A percentile compares a stretch with the other conserved stretches of the same genome.
phyloP scores from a whole-genome alignment of 2,113 vertebrate genomes.

The Narcine bancroftii region DNA sequence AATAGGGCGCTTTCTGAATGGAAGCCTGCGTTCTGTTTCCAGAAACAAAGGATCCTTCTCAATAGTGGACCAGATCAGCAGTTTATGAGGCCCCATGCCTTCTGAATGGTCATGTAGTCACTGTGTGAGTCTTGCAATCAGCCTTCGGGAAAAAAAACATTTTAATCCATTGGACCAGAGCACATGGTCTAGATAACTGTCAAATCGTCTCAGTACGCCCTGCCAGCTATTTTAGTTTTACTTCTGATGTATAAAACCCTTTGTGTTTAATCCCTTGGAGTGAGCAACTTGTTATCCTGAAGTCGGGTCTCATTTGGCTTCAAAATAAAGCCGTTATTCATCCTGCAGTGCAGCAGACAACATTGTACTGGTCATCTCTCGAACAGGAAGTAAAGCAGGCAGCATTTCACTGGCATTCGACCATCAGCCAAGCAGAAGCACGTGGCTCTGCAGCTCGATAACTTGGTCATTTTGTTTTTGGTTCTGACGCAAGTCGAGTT shows the following conservation, averaged over 20 bases:
- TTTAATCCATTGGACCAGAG: neutral
- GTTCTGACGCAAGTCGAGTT: neutral
- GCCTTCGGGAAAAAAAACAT: neutral
- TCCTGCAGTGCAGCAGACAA: neutral
- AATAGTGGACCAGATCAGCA: neutral
- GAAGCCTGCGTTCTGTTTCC: neutral
- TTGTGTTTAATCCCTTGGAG: conserved; percentile 22
- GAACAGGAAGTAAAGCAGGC: neutral
- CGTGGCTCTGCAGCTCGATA: neutral
- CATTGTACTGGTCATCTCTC: neutral
- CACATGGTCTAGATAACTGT: neutral
- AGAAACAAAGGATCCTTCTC: neutral
- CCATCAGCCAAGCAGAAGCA: neutral
- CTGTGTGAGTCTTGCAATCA: neutral
- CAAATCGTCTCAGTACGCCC: neutral
- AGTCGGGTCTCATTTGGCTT: neutral
- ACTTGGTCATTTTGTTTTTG: neutral
- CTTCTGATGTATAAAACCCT: neutral
- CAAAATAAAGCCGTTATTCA: conserved; percentile 24
- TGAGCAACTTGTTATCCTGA: neutral
- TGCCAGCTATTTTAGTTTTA: neutral
- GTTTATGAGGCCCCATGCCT: neutral
- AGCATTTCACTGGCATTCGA: conserved; percentile 7
- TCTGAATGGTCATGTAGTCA: neutral
- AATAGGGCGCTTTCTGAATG: conserved; percentile 21